Percentiles rank a stretch among this genome's conserved stretches.
Conservation (phyloP, 2,888 invertebrate genomes). For the Quadroppia sp. region DNA sequence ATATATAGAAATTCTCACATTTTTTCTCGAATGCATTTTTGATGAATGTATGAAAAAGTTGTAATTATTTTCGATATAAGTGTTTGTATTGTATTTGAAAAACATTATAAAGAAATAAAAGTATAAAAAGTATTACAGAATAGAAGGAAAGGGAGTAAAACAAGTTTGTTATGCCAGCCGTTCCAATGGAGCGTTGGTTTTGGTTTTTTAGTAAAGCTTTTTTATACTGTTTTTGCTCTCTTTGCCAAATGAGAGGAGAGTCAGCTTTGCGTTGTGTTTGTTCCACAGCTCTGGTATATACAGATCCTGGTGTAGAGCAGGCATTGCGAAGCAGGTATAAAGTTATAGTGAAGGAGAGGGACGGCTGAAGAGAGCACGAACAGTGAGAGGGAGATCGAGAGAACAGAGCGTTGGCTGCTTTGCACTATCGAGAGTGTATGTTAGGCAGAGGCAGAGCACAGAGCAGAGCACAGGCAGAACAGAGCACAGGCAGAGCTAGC, state of each 20-base stretch:
- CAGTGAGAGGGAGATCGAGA: constrained; percentile 12
- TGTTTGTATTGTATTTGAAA: constrained; percentile 21
- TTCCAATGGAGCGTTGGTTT: neutral
- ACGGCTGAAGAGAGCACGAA: neutral
- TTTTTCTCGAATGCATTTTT: neutral
- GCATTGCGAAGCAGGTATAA: neutral
- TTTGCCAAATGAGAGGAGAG: constrained; percentile 31
- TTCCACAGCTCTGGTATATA: constrained; percentile 14
- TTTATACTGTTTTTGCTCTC: constrained; percentile 6
- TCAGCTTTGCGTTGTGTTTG: constrained; percentile 4
- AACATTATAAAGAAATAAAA: constrained; percentile 2
- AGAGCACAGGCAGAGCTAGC: constrained; percentile 40
- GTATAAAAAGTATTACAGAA: constrained; percentile 1
- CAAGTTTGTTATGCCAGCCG: constrained; percentile 33
- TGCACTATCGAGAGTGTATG: constrained; percentile 6
- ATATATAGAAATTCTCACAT: neutral
- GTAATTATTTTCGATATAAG: constrained; percentile 8
- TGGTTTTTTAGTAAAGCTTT: neutral
- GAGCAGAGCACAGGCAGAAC: constrained; percentile 39
- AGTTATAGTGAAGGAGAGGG: constrained; percentile 18
- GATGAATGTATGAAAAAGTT: neutral
- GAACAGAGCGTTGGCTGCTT: neutral
- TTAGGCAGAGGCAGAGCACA: constrained; percentile 10
- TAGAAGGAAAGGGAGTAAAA: constrained; percentile 9
- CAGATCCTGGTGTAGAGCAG: constrained; percentile 15